Evolutionary conservation across 30 jellyfish, hydroid and myxozoan genomes (phyloP), one percentile per base, ranked within the genome.

Genomic region (Sanderia malayensis): DNA sequence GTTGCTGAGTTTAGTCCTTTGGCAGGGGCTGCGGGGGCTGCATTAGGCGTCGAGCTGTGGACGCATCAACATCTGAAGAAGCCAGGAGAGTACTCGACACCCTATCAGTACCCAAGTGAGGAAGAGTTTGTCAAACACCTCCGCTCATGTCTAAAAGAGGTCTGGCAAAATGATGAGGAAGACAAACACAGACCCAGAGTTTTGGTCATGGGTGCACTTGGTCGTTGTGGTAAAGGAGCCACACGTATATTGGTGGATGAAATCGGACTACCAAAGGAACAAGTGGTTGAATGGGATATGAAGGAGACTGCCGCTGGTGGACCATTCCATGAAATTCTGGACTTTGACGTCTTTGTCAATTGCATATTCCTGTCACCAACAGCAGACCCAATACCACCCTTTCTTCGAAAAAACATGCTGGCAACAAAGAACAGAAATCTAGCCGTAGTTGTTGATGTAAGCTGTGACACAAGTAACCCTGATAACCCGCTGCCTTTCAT

Each of bases 191-290:
- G 76, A 31, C 94, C 94, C 2, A 82, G 58, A 33, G 74, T 82
- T 6, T 31, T 82, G 37, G 87, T 82, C 23, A 61, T 82, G 73
- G 94, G 94, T 17, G 94, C 94, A 7, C 83, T 58, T 44, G 94
- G 94, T 11, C 70, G 95, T 1, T 83, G 95, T 67, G 95, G 95
- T 0, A 83, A 41, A 55, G 95, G 95, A 0, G 95, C 95, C 2
- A 66, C 86, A 0, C 13, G 65, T 0, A 78, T 78, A 2, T 20
- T 45, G 74, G 59, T 73, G 11, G 88, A 67, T 31, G 67, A 73
- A 63, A 65, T 82, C 25, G 94, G 94, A 46, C 57, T 82, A 1
- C 82, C 82, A 18, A 32, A 29, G 8, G 76, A 30, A 57, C 86
- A 72, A 25, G 66, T 82, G 0, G 63, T 65, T 0, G 46, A 64